Evolutionary conservation across 2,113 vertebrate species (phyloP), one percentile per base, ranked within the genome.

Genomic region (Bujurquina vittata): DNA sequence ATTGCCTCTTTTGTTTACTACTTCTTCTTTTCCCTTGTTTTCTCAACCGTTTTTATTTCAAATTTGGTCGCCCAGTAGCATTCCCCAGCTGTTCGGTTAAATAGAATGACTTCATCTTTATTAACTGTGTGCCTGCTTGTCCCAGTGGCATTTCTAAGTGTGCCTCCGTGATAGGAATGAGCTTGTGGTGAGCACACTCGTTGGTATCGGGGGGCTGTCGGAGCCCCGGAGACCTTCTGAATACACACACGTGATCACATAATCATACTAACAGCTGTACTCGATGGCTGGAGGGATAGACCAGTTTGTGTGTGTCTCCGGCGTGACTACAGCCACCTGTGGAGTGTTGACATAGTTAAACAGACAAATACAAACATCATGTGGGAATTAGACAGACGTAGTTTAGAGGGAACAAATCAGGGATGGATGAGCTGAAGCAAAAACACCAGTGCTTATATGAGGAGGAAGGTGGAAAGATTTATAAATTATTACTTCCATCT

Each of bases 201-300:
- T 37, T 49, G 52, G 84, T 88, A 89, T 89, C 81, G 72, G 76
- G 74, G 74, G 83, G 86, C 69, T 33, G 26, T 86, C 73, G 72
- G 57, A 89, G 75, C 79, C 75, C 82, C 81, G 12, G 65, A 72
- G 65, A 72, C 65, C 65, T 31, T 67, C 57, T 77, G 75, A 84
- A 10, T 35, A 84, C 75, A 81, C 58, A 77, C 67, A 59, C 81
- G 49, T 80, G 78, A 80, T 85, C 62, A 77, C 80, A 82, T 87
- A 81, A 89, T 89, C 80, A 84, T 65, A 83, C 57, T 23, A 89
- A 81, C 88, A 93, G 91, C 85, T 91, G 88, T 82, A 91, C 85
- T 58, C 61, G 67, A 67, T 56, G 6, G 8, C 58, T 81, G 40
- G 62, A 82, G 57, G 75, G 59, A 77, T 63, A 84, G 74, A 84